These are phyloP conservation scores for Tinea semifulvella DNA, from an alignment of 2,888 invertebrate genomes.

Conservation along the genomic window DNA sequence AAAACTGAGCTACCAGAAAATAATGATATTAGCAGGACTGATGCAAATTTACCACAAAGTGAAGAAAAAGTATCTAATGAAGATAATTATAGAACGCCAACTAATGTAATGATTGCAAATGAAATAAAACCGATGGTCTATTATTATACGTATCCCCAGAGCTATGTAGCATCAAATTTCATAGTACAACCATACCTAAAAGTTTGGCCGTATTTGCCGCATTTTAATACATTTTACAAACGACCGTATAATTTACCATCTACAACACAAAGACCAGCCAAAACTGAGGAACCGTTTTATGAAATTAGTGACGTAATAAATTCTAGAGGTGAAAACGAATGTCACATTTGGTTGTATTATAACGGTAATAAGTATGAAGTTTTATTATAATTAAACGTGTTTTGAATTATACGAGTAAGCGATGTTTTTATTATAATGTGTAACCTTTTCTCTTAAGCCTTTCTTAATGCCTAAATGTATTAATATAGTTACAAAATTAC, in stretches of 20 bases:
- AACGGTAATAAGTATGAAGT: slow-evolving; percentile 47
- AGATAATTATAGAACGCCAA: no score
- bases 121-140: neutral
- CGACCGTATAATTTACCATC: neutral
- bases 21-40: neutral
- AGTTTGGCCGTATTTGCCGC: slow-evolving; percentile 6
- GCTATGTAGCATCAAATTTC: neutral
- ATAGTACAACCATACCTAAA: neutral
- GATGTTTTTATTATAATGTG: no score
- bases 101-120: no score
- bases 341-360: slow-evolving; percentile 43
- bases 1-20: neutral
- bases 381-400: no score
- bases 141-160: neutral
- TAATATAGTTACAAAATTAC: no score
- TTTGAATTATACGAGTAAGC: no score
- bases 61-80: no score
- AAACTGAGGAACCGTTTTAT: slow-evolving; percentile 23
- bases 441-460: no score
- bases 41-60: no score
- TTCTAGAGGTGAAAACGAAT: slow-evolving; percentile 31
- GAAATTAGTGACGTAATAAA: slow-evolving; percentile 29
- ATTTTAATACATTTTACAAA: slow-evolving; percentile 1
- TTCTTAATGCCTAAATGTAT: no score
- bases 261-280: neutral